Base-by-base conservation (phyloP, 2,888 invertebrate genomes). In the Cosmia trapezina region DNA sequence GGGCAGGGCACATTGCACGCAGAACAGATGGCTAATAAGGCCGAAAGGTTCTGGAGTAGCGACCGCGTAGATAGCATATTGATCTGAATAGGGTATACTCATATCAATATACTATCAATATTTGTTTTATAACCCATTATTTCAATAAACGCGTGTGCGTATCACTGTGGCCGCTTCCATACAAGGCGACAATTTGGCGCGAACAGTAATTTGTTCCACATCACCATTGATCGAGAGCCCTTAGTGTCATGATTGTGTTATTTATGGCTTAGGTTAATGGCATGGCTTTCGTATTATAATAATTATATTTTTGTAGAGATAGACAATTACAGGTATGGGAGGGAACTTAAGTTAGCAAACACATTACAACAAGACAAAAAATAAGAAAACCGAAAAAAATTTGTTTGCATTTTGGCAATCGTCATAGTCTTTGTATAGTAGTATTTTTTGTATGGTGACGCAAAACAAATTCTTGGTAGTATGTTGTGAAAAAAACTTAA, bases 181-280 rank as follows among this genome's bases (percentile, higher is more conserved):
- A 57, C 60, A 47, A 70, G 74, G 86, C 86, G 88, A 87, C 88
- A 84, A 89, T 88, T 89, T 86, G 87, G 84, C 89, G 88, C 86
- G 83, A 53, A 66, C 80, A 79, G 73, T 85, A 86, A 88, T 86
- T 88, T 81, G 82, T 78, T 82, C 84, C 78, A 80, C 80, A 86
- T 86, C 69, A 70, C 65, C 76, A 87, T 86, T 80, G 82, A 89
- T 83, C 80, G 73, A 77, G 61, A 78, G 71, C 81, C 70, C 76
- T 79, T 74, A 85, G 72, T 62, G 72, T 61, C 63, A 72, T 66
- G 79, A 86, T 83, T 86, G 83, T 67, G 71, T 75, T 81, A 78
- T 83, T 86, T 87, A 86, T 77, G 79, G 76, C 78, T 73, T 64
- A 49, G 73, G 73, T 75, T 81, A 78, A 83, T 84, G 81, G 73